Base-by-base conservation (phyloP, 2,888 invertebrate genomes). In the Dynastes grantii region DNA sequence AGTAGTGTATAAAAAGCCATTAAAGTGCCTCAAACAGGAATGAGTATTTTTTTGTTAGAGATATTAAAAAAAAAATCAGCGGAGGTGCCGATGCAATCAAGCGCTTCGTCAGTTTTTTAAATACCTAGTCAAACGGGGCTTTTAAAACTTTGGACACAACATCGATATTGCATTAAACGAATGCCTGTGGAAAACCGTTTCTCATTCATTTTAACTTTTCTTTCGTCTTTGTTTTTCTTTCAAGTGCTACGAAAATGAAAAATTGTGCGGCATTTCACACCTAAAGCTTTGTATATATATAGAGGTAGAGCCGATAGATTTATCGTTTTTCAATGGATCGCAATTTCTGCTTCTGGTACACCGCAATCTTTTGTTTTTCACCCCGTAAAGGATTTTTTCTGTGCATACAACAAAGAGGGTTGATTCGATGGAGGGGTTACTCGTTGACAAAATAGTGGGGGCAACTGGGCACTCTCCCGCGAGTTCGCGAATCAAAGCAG, bases 161-260 rank as follows among this genome's bases (percentile, higher is more conserved):
- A 84, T 81, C 81, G 83, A 81, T 83, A 84, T 82, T 81, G 83
- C 84, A 83, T 84, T 83, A 84, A 82, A 81, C 81, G 78, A 76
- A 81, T 81, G 81, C 78, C 77, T 68, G 78, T 65, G 75, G 63
- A 53, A 61, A 77, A 61, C 51, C 63, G 76, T 78, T 76, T 45
- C 32, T 70, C 58, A 40, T 71, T 71, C 71, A 71, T 73, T 73
- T 73, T 55, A 73, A 58, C 73, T 73, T 73, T 53, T 22, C 58
- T 13, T 40, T 37, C 40, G 22, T 73, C 73, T 58, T 40, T 40
- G 58, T 73, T 27, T 77, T 76, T 76, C 5, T 51, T 51, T 51
- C 9, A 40, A 27, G 65, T 22, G 29, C 22, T 37, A 51, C 13
- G 37, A 63, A 76, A 76, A 65, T 73, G 73, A 73, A 73, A 71